Evolutionary conservation across 2,888 invertebrate species (phyloP), one percentile per base, ranked within the genome.

Genomic region (Synanthedon formicaeformis): DNA sequence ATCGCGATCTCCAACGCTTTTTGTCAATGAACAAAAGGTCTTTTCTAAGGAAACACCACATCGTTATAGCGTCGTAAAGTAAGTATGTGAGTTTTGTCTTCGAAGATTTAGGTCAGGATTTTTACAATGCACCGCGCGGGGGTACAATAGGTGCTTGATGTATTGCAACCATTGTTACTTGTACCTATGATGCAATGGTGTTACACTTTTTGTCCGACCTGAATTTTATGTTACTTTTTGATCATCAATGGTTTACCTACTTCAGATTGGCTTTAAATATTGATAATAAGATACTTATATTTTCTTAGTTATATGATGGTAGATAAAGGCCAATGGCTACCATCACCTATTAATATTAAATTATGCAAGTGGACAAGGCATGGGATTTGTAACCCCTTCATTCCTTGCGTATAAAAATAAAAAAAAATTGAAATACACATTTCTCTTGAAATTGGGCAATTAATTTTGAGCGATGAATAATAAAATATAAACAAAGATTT

Each of bases 11-110:
- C 73, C 67, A 69, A 76, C 67, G 78, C 78, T 84, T 84, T 85
- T 85, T 84, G 84, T 85, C 80, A 81, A 82, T 82, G 83, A 72
- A 86, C 84, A 86, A 86, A 82, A 78, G 81, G 71, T 67, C 83
- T 79, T 80, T 85, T 87, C 84, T 84, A 80, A 77, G 80, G 82
- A 81, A 82, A 82, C 83, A 84, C 84, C 85, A 84, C 85, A 82
- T 86, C 86, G 86, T 86, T 85, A 87, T 82, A 72, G 79, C 78
- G 71, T 81, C 81, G 78, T 85, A 85, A 87, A 87, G 75, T 78
- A 80, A 75, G 78, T 78, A 84, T 84, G 85, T 62, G 67, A 66
- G 76, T 82, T 82, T 85, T 82, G 83, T 86, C 85, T 83, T 74
- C 81, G 76, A 67, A 78, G 82, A 85, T 85, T 83, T 85, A 73